Evolutionary conservation across 2,113 vertebrate species (phyloP).

Genomic region (Brachionichthys hirsutus): DNA sequence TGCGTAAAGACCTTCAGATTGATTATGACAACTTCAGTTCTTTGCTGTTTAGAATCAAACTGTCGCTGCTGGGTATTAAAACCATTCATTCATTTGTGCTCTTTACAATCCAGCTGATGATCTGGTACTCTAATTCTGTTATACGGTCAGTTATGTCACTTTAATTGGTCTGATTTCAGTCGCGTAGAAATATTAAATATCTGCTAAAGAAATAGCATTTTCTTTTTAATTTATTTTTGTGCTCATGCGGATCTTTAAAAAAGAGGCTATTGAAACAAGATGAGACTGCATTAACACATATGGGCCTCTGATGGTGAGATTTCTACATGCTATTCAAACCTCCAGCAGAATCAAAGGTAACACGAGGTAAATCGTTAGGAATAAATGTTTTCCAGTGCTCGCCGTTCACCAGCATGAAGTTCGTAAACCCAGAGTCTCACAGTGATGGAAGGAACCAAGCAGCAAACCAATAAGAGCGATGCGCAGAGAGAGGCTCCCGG

Average conservation of each 20-base stretch:
- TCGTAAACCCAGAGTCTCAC: slow-evolving; percentile 35
- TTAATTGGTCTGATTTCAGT: slow-evolving; percentile 9
- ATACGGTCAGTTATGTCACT: slow-evolving; percentile 4
- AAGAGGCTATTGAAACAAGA: too few species aligned
- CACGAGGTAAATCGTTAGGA: slow-evolving; percentile 34
- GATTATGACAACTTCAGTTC: slow-evolving; percentile 63
- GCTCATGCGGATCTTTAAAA: too few species aligned
- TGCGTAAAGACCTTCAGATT: slow-evolving; percentile 58
- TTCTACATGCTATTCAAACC: slow-evolving; percentile 16
- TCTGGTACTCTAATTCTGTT: slow-evolving; percentile 16
- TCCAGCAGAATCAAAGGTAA: slow-evolving; percentile 29
- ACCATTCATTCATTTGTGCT: slow-evolving; percentile 43
- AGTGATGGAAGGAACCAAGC: slow-evolving; percentile 43
- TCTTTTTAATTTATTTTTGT: too few species aligned
- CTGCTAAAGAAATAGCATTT: not conserved
- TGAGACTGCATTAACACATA: too few species aligned
- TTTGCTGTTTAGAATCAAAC: slow-evolving; percentile 37
- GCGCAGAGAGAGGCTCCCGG: slow-evolving; percentile 45
- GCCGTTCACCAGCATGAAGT: slow-evolving; percentile 5
- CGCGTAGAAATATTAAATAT: not conserved
- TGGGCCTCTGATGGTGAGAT: not conserved
- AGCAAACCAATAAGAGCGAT: slow-evolving; percentile 21
- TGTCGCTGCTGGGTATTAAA: slow-evolving; percentile 25
- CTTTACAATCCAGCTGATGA: slow-evolving; percentile 21
- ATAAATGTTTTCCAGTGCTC: slow-evolving; percentile 21